Conservation (phyloP, 2,888 invertebrate species). For the Ligdia adustata region DNA sequence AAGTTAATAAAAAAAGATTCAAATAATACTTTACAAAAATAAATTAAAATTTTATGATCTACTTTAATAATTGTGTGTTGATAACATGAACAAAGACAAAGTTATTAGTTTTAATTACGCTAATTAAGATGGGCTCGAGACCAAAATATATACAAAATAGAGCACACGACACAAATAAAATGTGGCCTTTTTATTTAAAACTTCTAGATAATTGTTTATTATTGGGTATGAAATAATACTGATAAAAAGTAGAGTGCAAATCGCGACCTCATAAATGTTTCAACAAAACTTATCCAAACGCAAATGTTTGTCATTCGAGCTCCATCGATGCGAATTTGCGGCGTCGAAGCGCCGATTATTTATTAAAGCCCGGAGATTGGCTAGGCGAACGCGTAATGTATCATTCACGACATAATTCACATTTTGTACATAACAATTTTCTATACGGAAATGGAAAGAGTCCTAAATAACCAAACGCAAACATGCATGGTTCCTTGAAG, state of each 20-base stretch:
- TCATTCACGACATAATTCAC: conserved; percentile 9
- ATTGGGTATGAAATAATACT: too few relatives aligned
- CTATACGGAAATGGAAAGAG: conserved; percentile 4
- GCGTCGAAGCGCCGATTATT: conserved; percentile 21
- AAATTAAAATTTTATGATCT: too few relatives aligned
- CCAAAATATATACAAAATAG: conserved; percentile 9
- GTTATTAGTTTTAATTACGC: background rate
- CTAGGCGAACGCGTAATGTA: conserved; percentile 5
- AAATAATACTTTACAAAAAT: too few relatives aligned
- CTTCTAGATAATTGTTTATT: too few relatives aligned
- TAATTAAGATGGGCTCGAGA: background rate
- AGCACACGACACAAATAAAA: too few relatives aligned
- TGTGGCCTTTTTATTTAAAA: too few relatives aligned
- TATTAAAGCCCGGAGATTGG: conserved; percentile 21
- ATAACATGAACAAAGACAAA: background rate
- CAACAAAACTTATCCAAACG: conserved; percentile 14
- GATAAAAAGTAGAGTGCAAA: too few relatives aligned
- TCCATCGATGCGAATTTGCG: conserved; percentile 23
- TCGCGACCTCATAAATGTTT: conserved; percentile 14
- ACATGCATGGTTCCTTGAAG: too few relatives aligned
- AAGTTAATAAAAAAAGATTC: too few relatives aligned
- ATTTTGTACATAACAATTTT: conserved; percentile 4
- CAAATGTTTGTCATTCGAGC: conserved; percentile 24
- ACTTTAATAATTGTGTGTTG: too few relatives aligned
- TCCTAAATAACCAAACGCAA: too few relatives aligned